Evolutionary conservation across 2,797 vertebrate genomes (phyloP).

Genomic region (Myripristis murdjan): DNA sequence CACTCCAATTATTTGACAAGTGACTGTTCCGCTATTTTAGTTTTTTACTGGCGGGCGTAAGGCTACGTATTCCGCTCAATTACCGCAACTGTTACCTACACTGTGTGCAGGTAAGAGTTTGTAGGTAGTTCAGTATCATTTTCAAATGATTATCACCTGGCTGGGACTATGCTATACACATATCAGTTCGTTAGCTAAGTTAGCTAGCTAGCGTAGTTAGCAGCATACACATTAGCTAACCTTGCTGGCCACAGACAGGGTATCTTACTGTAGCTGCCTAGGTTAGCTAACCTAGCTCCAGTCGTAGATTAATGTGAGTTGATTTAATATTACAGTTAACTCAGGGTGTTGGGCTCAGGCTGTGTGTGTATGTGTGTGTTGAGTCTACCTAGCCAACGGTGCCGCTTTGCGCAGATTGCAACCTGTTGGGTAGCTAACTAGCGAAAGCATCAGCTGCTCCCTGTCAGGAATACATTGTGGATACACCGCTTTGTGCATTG

Average conservation of each 20-base stretch:
- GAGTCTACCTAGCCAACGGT: neutral
- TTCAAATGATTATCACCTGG: neutral
- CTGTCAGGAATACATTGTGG: neutral
- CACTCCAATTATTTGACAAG: conserved; percentile 2
- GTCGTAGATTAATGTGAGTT: accelerated
- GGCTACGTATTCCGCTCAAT: neutral
- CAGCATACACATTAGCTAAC: neutral
- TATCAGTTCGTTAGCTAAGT: neutral
- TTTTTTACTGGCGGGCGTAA: conserved; percentile 3
- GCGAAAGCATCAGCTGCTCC: conserved; percentile 20
- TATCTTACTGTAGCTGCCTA: too few species aligned
- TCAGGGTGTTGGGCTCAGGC: accelerated
- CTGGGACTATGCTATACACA: too few species aligned
- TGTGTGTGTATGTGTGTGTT: neutral
- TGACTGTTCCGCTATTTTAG: conserved; percentile 7
- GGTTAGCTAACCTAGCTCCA: neutral
- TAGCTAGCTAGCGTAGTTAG: conserved; percentile 29
- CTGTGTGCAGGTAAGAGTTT: too few species aligned
- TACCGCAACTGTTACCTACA: neutral
- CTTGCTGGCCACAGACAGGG: too few species aligned
- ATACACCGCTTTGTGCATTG: neutral
- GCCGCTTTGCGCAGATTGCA: conserved; percentile 15
- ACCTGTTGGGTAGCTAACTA: conserved; percentile 66
- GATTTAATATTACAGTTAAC: neutral
- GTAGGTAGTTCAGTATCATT: too few species aligned